Percentiles rank a stretch among this genome's conserved stretches.
Conservation (phyloP, 2,888 invertebrate genomes). For the Hololepta plana region DNA sequence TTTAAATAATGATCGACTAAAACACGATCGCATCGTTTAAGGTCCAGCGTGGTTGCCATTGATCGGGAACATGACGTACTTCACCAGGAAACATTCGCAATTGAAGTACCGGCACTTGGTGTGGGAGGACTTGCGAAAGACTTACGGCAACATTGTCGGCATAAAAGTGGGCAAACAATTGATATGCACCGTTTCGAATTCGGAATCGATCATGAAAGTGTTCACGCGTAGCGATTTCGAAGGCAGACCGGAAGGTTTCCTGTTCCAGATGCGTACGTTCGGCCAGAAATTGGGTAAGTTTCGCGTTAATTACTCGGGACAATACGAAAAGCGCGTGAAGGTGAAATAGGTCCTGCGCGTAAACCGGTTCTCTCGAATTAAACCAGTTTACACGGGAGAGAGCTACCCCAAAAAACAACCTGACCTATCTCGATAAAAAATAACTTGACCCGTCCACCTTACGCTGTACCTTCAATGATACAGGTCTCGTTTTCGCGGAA, state of each 20-base stretch:
- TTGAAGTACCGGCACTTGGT: slow-evolving; percentile 38
- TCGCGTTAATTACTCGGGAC: background rate
- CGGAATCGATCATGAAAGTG: slow-evolving; percentile 40
- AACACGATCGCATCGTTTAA: no score
- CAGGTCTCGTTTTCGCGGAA: slow-evolving; percentile 52
- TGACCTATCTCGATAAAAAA: no score
- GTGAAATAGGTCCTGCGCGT: background rate
- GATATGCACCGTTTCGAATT: slow-evolving; percentile 41
- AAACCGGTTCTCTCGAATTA: no score
- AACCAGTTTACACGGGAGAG: no score
- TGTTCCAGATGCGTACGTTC: slow-evolving; percentile 44
- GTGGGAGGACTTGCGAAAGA: slow-evolving; percentile 34
- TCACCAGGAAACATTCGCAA: slow-evolving; percentile 21
- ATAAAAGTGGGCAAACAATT: slow-evolving; percentile 42
- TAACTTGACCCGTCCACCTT: no score
- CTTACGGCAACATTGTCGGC: slow-evolving; percentile 47
- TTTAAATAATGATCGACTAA: no score
- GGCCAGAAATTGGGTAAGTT: slow-evolving; percentile 44
- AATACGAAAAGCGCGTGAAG: background rate
- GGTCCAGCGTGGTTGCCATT: slow-evolving; percentile 38
- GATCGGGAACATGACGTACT: slow-evolving; percentile 30
- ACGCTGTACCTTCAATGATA: no score
- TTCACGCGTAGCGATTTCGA: slow-evolving; percentile 44
- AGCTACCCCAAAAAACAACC: no score
- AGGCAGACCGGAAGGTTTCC: slow-evolving; percentile 52